Base-by-base conservation (phyloP, 2,113 vertebrate genomes). In the Morone saxatilis region DNA sequence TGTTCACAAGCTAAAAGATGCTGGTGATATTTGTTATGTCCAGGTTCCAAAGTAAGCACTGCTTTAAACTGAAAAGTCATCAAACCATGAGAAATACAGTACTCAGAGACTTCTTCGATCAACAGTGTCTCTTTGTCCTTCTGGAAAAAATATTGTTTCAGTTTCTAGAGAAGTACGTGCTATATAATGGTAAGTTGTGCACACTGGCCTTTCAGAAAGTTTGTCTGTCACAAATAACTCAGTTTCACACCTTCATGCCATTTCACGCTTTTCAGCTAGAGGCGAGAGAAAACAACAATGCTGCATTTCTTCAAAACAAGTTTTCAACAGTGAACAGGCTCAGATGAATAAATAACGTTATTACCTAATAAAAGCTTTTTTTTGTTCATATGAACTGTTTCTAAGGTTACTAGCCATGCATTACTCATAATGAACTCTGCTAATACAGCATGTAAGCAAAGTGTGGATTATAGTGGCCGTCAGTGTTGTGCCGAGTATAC, bases 81-180 rank as follows among this genome's bases (percentile, higher is more conserved):
- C 4, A 7, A 13, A 25, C n/a, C 16, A 57, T 17, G 8, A 22
- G 9, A 6, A 22, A 13, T 61, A 31, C 1, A 48, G 9, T 36
- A 36, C 4, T 48, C 31, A 31, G 31, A 31, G 31, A 54, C 51
- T 77, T 45, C 40, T 20, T 20, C 11, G 6, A 10, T 67, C 4
- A 38, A 31, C 17, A 0, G 36, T 13, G n/a, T 53, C 40, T 12
- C 3, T 59, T 51, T 71, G 20, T 25, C 17, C 31, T 31, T 20
- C 41, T 63, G 51, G 61, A 53, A 10, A 3, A 31, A 31, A 31
- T 31, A 31, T 11, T 3, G 20, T 56, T 56, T 56, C 31, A 31
- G 2, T 31, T n/a, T n/a, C n/a, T n/a, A 43, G 59, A 87, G 76
- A 87, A 80, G 71, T 78, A 14, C 50, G 19, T 61, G 17, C 25